Evolutionary conservation across 2,888 invertebrate species (phyloP).

Genomic region (Cerastis rubricosa): DNA sequence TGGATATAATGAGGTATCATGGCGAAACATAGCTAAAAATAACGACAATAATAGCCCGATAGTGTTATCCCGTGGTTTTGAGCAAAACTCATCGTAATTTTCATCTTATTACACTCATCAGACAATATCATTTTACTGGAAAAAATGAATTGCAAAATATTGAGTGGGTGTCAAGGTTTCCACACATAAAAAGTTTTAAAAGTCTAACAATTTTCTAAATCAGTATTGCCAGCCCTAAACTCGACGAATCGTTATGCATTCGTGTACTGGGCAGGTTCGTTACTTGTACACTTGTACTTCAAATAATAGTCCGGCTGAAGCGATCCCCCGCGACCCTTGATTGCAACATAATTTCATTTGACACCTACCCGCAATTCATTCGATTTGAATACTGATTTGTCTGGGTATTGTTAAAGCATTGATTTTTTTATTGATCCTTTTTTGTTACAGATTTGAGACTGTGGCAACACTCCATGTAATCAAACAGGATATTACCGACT

Average conservation of each 20-base stretch:
- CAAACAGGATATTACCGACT: not conserved
- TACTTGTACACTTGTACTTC: slow-evolving; percentile 68
- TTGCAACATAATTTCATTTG: slow-evolving; percentile 66
- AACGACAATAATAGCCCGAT: not conserved
- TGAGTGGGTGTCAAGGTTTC: not conserved
- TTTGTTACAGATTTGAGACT: not conserved
- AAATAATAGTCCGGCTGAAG: slow-evolving; percentile 74
- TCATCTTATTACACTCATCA: not conserved
- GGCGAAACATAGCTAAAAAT: not conserved
- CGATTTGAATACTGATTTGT: slow-evolving; percentile 37
- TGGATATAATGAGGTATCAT: not conserved
- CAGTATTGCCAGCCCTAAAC: slow-evolving; percentile 59
- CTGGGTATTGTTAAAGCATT: slow-evolving; percentile 10
- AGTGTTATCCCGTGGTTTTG: not conserved
- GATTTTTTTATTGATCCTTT: not conserved
- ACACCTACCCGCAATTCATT: slow-evolving; percentile 43
- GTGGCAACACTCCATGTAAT: not conserved
- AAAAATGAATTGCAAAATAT: not conserved
- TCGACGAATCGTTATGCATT: slow-evolving; percentile 70
- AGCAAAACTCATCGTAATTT: not conserved
- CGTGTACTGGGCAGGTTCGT: slow-evolving; percentile 75
- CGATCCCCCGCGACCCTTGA: slow-evolving; percentile 70
- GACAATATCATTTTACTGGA: not conserved
- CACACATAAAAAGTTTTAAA: not conserved
- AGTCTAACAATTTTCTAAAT: not conserved